Base-by-base conservation (phyloP, 2,797 vertebrate species). In the Oryzias dopingdopingensis region DNA sequence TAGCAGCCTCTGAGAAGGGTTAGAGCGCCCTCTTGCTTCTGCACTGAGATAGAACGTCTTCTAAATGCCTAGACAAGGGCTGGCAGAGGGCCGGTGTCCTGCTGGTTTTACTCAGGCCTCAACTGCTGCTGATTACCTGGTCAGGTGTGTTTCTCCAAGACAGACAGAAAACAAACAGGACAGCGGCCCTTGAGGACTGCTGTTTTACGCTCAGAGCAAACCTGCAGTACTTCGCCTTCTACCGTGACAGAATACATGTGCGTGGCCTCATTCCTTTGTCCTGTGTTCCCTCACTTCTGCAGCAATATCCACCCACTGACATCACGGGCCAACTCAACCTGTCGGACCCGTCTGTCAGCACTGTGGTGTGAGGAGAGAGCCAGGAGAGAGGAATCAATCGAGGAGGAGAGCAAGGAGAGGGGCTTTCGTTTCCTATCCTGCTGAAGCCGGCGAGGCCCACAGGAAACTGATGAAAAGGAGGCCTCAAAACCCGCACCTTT, bases 301-400 rank as follows among this genome's bases (percentile, higher is more conserved):
- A 98, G 97, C 97, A 99, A 85, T 99, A 90, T 84, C 97, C 97
- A 82, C 97, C 97, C 82, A 97, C 97, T 70, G 97, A 98, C 92
- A 97, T 97, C 93, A 94, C 96, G 12, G 97, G 97, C 87, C 96
- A 98, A 89, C 96, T 98, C 91, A 98, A 98, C 93, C 91, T 99
- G 89, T 99, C 96, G 42, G 96, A 99, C 92, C 97, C 97, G 82
- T 99, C 97, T 80, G 97, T 99, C 93, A 99, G 97, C 94, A 99
- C 97, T 45, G 97, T 98, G 93, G 96, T 99, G 89, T 99, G 68
- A 90, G 91, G 70, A 86, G 86, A 84, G 78, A 70, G 70, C 72
- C 54, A 62, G 80, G 83, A 82, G 81, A 86, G 84, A 84, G 80
- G 80, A 82, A 67, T 70, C 42, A 44, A 80, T 68, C 65, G 70